Base-by-base conservation (phyloP, 2,797 vertebrate species). In the Pseudotriccus pelzelni region DNA sequence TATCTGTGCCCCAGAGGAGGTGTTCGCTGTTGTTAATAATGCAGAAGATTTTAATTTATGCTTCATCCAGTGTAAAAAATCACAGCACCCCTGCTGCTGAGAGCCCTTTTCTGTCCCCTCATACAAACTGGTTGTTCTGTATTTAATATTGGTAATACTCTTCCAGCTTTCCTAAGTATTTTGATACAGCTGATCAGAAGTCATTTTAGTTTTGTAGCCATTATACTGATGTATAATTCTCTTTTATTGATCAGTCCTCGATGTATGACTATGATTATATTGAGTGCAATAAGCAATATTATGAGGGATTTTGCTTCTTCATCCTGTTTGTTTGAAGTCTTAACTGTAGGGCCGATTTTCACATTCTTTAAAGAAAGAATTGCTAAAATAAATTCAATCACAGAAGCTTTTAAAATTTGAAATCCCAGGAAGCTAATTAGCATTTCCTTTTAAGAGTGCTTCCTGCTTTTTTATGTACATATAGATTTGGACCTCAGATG, bases 341-440 rank as follows among this genome's bases (percentile, higher is more conserved):
- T 91, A 93, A 97, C 91, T 96, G 84, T 94, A 93, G 82, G 95
- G 91, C 93, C 90, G 91, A 95, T 97, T 96, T 97, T 97, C 59
- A 25, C 92, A 95, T 97, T 97, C 96, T 84, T 96, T 95, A 90
- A 91, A 96, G 96, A 96, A 97, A 95, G 93, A 97, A 96, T 91
- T 96, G 96, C 96, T 66, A 68, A 95, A 97, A 97, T 96, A 97
- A 96, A 97, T 97, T 97, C 89, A 81, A 93, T 97, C 97, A 96
- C 83, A 95, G 85, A 96, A 97, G 97, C 97, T 97, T 97, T 98
- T 98, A 98, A 97, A 97, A 97, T 96, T 91, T 95, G 95, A 96
- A 97, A 97, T 97, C 97, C 96, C 97, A 97, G 97, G 97, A 98
- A 97, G 95, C 94, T 97, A 96, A 97, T 97, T 97, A 97, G 94